Evolutionary conservation across 2,888 invertebrate species (phyloP).

Genomic region (Mythimna loreyi): DNA sequence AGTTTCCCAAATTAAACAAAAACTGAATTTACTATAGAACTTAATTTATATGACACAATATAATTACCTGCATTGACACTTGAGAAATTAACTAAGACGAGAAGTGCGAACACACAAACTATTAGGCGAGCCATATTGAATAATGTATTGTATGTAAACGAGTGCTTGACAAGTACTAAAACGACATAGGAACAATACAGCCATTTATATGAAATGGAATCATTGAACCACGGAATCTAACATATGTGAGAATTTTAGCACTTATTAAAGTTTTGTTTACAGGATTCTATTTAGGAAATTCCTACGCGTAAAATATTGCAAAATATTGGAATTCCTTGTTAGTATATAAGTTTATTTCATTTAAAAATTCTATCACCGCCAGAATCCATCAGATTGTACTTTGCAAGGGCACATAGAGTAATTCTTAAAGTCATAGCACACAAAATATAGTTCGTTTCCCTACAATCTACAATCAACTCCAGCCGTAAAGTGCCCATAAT

Average conservation of each 20-base stretch:
- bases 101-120: constrained; percentile 24
- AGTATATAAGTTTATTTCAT: too few species aligned
- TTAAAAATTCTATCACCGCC: too few species aligned
- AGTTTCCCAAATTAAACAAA: too few species aligned
- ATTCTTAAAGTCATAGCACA: too few species aligned
- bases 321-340: background rate
- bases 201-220: constrained; percentile 37
- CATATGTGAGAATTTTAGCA: constrained; percentile 44
- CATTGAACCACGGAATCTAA: constrained; percentile 30
- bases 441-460: too few species aligned
- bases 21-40: too few species aligned
- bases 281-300: constrained; percentile 18
- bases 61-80: constrained; percentile 43
- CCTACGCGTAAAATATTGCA: background rate
- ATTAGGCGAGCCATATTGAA: constrained; percentile 47
- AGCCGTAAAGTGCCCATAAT: too few species aligned
- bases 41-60: background rate
- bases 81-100: constrained; percentile 14
- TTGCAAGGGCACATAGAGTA: too few species aligned
- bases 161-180: constrained; percentile 27
- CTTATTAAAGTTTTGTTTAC: constrained; percentile 4
- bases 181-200: background rate
- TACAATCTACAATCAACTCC: too few species aligned
- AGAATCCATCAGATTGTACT: too few species aligned
- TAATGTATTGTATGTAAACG: background rate